Evolutionary conservation across 2,888 invertebrate genomes (phyloP), one percentile per base, ranked within the genome.

Genomic region (Tachystola acroxantha): DNA sequence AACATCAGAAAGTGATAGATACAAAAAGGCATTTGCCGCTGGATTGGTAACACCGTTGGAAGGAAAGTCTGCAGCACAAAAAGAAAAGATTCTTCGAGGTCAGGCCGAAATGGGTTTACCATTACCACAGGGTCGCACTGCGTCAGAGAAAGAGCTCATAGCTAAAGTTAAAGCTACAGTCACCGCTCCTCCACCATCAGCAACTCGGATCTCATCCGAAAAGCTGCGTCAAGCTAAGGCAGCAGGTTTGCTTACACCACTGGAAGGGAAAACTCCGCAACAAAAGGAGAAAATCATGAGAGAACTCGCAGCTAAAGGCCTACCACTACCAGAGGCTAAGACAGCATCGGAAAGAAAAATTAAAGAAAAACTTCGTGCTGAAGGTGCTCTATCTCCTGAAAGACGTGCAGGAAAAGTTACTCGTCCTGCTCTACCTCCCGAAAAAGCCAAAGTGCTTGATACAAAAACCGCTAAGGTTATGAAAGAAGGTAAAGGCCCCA

Each of bases 401-500:
- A 33, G 35, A 45, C 39, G 37, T 31, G 45, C 28, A 50, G 55
- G 42, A 25, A 52, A 47, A 42, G 49, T n/a, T 11, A 26, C 32
- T 10, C 32, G 34, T 6, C 35, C 41, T 2, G 25, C 39, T 2
- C 30, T 46, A 16, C 31, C 40, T 13, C 31, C 38, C 9, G 29
- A 39, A 19, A 9, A 40, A 36, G 31, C 30, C 10, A 63, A 47
- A 50, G 43, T 39, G 34, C 36, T 60, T 22, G 54, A 60, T 26
- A 22, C 37, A 22, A 42, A 45, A 46, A 57, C 59, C 1, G 48
- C 49, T 5, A 61, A 57, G 43, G 34, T 42, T n/a, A 46, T 57
- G 24, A 55, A 52, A 42, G 60, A 61, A 47, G 51, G 48, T 3
- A 55, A 53, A 41, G 57, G 57, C 1, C 57, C 56, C 1, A 51